phyloP scores from a whole-genome alignment of 1,140 invertebrate species.

The Pomacea maculata region DNA sequence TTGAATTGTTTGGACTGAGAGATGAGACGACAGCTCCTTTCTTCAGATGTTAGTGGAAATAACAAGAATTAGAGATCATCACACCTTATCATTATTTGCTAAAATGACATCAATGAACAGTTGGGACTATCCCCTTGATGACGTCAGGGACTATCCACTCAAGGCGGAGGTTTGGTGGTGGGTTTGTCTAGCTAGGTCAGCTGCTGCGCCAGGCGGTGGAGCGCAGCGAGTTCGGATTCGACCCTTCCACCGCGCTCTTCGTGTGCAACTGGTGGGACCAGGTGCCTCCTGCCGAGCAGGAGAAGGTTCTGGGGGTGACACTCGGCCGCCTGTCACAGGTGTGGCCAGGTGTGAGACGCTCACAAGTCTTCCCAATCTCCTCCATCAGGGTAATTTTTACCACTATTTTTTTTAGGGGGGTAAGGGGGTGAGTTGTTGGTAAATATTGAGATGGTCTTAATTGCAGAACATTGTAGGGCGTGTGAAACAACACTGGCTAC shows the following conservation, averaged over 20 bases:
- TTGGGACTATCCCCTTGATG: no score
- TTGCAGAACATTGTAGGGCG: not conserved
- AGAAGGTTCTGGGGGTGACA: conserved; percentile 36
- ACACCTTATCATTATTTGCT: no score
- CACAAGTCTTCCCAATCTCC: conserved; percentile 49
- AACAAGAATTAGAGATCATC: no score
- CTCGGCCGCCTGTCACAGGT: conserved; percentile 39
- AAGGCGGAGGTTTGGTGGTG: no score
- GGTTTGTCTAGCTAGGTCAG: conserved; percentile 33
- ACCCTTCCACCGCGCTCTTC: conserved; percentile 50
- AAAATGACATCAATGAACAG: no score
- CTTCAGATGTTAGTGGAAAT: no score
- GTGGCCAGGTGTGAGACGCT: conserved; percentile 33
- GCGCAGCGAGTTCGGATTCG: conserved; percentile 38
- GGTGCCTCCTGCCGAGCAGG: conserved; percentile 31
- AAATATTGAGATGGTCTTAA: no score
- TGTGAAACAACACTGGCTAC: not conserved
- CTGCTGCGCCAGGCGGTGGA: conserved; percentile 42
- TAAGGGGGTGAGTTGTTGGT: no score
- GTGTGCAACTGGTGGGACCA: conserved; percentile 57
- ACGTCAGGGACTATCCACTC: no score
- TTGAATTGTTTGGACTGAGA: no score
- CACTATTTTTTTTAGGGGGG: no score
- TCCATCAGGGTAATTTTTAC: conserved; percentile 32
- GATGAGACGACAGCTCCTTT: no score